Base-by-base conservation (phyloP, 2,888 invertebrate genomes). In the Drosophila prolongata region DNA sequence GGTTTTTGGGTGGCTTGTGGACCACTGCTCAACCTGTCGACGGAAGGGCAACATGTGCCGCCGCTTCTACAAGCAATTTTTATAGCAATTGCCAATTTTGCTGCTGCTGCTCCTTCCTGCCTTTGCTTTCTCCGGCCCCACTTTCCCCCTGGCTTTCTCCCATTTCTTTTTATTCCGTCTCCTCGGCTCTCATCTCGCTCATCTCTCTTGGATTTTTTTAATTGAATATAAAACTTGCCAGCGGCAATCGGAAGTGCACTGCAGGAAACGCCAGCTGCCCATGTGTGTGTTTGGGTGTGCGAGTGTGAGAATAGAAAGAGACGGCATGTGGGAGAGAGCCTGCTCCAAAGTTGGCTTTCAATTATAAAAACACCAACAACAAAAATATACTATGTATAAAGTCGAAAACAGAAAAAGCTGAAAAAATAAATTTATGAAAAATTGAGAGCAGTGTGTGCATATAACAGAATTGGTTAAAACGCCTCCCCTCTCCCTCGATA, bases 211-310 rank as follows among this genome's bases (percentile, higher is more conserved):
- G 47, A 60, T 61, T 66, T 67, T 60, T 64, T 83, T 85, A 85
- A 85, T 87, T 87, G 87, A 85, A 85, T 84, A 85, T 81, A 82
- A 85, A 85, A 80, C 82, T 80, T 84, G 85, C 87, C 77, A 69
- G 78, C 77, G 82, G 85, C 87, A 81, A 85, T 80, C 87, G 82
- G 85, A 84, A 86, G 85, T 77, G 73, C 72, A 84, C 81, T 79
- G 79, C 81, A 87, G 84, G 87, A 87, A 81, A 80, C 80, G 77
- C 78, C 80, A 80, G 80, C 78, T 85, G 81, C 54, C 71, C 76
- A 72, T 64, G 69, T 83, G 74, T 76, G 67, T 55, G 61, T 69
- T 30, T 30, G 30, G 8, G 74, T 76, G 67, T 55, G 61, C 16
- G 66, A 59, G 56, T 43, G 59, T 57, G 64, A 55, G 30, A 35